These are phyloP conservation scores for Corvus cornix DNA, from an alignment of 2,113 vertebrate species.

Conservation along the genomic window DNA sequence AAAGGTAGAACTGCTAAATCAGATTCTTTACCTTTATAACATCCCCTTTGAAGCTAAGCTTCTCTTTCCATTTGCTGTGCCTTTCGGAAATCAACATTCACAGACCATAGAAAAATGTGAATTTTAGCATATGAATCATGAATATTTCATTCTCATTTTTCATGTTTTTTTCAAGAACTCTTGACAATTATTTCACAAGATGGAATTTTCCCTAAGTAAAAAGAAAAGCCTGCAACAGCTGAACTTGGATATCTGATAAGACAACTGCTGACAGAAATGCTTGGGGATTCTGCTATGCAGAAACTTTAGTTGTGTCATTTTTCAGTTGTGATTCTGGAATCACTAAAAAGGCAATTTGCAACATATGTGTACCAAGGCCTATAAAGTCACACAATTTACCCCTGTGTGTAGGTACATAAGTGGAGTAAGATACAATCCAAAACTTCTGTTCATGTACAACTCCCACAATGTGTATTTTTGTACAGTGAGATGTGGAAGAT, in stretches of 20 bases:
- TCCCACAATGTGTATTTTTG: not conserved
- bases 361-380: not conserved
- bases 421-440: not conserved
- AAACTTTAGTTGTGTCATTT: slow-evolving; percentile 10
- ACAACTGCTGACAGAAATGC: slow-evolving; percentile 17
- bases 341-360: not conserved
- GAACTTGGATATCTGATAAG: slow-evolving; percentile 44
- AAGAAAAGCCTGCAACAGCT: not conserved
- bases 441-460: not conserved
- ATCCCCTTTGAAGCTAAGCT: not conserved
- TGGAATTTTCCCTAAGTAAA: slow-evolving; percentile 16
- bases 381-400: not conserved
- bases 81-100: not conserved
- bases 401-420: no score
- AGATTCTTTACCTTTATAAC: not conserved
- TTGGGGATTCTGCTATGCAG: not conserved
- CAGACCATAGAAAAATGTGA: not conserved
- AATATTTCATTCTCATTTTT: slow-evolving; percentile 22
- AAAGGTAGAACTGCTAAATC: not conserved
- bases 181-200: slow-evolving; percentile 38
- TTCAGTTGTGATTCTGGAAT: slow-evolving; percentile 22
- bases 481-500: not conserved
- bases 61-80: not conserved
- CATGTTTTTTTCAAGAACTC: slow-evolving; percentile 12
- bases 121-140: not conserved